These are phyloP conservation scores for Mandrillus leucophaeus DNA, from an alignment of 2,113 vertebrate species.

Conservation along the genomic window DNA sequence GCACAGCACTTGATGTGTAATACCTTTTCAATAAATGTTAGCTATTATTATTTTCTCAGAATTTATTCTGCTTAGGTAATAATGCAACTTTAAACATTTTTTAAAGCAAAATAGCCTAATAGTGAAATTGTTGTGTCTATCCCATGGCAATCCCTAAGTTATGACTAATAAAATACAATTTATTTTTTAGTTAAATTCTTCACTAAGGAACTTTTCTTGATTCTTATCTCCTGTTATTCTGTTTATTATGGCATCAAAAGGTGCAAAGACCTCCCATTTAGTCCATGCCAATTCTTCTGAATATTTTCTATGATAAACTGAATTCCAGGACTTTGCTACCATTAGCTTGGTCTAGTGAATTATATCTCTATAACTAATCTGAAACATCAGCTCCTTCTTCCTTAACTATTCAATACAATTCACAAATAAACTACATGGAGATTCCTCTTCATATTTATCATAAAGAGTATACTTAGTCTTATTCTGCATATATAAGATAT, in stretches of 20 bases:
- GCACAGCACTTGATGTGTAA: not conserved
- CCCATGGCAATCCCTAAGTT: not conserved
- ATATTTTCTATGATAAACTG: not conserved
- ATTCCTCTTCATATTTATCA: not conserved
- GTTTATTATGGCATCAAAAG: not conserved
- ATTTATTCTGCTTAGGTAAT: slow-evolving; percentile 12
- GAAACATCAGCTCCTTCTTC: not conserved
- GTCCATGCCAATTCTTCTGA: not conserved
- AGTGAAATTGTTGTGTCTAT: not conserved
- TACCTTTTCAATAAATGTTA: slow-evolving; percentile 17
- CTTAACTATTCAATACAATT: not conserved
- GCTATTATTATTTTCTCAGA: slow-evolving; percentile 32
- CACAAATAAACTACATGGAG: not conserved
- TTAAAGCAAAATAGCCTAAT: not conserved
- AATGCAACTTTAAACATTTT: not conserved
- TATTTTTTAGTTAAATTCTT: not conserved
- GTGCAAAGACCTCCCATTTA: not conserved
- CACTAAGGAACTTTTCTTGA: not conserved
- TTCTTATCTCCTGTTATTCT: not conserved
- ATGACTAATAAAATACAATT: not conserved
- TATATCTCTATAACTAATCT: not conserved
- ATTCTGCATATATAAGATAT: not conserved
- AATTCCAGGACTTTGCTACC: not conserved
- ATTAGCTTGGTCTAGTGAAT: not conserved
- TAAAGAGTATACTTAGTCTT: not conserved